Evolutionary conservation across 2,888 invertebrate genomes (phyloP).

Genomic region (Rotaria macrura): DNA sequence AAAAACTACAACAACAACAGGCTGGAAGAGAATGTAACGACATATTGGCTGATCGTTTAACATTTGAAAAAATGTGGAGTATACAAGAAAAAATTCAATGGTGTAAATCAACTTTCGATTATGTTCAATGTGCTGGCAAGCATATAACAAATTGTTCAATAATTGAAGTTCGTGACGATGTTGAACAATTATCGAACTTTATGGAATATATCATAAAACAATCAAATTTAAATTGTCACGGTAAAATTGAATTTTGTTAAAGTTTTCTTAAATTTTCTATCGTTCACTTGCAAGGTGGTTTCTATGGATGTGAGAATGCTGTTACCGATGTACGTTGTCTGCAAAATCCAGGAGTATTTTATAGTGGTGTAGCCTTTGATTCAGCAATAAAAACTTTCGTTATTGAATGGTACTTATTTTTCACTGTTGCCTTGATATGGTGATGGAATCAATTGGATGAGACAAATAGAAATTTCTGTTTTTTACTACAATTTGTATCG

Average conservation of each 20-base stretch:
- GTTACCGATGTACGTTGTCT: slow-evolving; percentile 25
- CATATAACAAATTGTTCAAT: slow-evolving; percentile 30
- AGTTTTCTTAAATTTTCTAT: not conserved
- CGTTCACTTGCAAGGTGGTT: not conserved
- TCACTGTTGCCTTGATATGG: not conserved
- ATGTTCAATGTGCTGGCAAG: slow-evolving; percentile 30
- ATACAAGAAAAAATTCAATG: slow-evolving; percentile 31
- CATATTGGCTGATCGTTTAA: slow-evolving; percentile 21
- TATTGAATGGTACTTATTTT: not conserved
- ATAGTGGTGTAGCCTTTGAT: not conserved
- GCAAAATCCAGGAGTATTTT: not conserved
- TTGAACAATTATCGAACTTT: slow-evolving; percentile 27
- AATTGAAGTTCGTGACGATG: slow-evolving; percentile 24
- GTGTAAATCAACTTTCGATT: slow-evolving; percentile 23
- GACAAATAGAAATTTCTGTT: no score
- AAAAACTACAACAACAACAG: no score
- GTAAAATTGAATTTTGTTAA: not conserved
- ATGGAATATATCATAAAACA: slow-evolving; percentile 27
- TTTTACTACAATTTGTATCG: not conserved
- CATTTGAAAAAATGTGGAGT: slow-evolving; percentile 27
- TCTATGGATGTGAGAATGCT: slow-evolving; percentile 24
- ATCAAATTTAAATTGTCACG: slow-evolving; percentile 25
- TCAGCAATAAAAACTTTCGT: not conserved
- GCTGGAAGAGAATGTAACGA: slow-evolving; percentile 25
- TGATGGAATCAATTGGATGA: not conserved